Conservation (phyloP, 2,888 invertebrate species). For the Hydriomena furcata region DNA sequence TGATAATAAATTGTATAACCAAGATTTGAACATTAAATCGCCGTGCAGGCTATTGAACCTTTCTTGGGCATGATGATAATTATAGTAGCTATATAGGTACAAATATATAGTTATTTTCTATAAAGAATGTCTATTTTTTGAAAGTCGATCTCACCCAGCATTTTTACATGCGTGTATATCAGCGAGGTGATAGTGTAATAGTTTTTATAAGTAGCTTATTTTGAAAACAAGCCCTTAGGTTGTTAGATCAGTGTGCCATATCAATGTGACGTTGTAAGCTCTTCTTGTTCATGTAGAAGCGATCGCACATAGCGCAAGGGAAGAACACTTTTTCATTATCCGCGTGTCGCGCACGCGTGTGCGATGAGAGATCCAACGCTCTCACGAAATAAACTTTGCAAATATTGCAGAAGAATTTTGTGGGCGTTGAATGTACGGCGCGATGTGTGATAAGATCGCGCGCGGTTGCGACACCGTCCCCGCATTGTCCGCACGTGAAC, state of each 20-base stretch:
- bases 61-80: too few relatives aligned
- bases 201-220: too few relatives aligned
- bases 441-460: conserved; percentile 83
- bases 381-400: conserved; percentile 81
- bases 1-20: conserved; percentile 24
- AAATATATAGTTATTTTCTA: too few relatives aligned
- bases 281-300: conserved; percentile 81
- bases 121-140: too few relatives aligned
- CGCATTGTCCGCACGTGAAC: conserved; percentile 81
- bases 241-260: conserved; percentile 73
- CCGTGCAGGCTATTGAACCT: neutral
- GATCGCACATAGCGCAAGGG: conserved; percentile 83
- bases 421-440: conserved; percentile 78
- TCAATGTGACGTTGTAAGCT: conserved; percentile 82
- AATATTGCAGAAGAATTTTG: conserved; percentile 82
- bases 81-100: too few relatives aligned
- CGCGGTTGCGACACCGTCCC: conserved; percentile 80
- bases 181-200: too few relatives aligned
- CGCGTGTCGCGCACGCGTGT: conserved; percentile 76
- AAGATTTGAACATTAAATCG: conserved; percentile 15
- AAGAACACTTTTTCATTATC: conserved; percentile 81
- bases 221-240: too few relatives aligned
- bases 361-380: conserved; percentile 71
- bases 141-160: too few relatives aligned
- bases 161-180: too few relatives aligned